A percentile compares a stretch with the other conserved stretches of the same genome.
Evolutionary conservation across 2,797 vertebrate genomes (phyloP).

Genomic region (Liasis olivaceus): DNA sequence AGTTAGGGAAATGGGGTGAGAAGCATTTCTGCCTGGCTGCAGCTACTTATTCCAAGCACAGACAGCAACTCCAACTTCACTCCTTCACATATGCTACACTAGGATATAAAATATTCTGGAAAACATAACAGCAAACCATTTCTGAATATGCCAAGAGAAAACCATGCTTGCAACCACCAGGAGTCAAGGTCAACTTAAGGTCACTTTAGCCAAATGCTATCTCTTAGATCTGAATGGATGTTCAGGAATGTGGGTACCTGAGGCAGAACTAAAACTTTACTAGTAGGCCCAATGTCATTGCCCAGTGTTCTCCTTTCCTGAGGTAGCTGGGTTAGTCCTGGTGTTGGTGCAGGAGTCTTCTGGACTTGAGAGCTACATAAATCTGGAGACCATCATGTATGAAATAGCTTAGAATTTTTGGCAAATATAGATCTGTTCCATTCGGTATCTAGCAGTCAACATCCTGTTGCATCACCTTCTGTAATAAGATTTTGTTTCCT

Average conservation of each 20-base stretch:
- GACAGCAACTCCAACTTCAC: too few species aligned
- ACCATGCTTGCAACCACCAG: too few species aligned
- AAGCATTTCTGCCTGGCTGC: too few species aligned
- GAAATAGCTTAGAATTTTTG: neutral
- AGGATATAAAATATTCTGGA: too few species aligned
- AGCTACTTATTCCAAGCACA: too few species aligned
- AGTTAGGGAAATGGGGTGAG: too few species aligned
- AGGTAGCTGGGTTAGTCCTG: neutral
- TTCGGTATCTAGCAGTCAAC: neutral
- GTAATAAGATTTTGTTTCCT: neutral
- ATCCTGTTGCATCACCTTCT: neutral
- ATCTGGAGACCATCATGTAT: neutral
- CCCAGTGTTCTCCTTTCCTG: neutral
- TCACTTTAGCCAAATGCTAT: neutral
- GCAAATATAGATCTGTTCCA: neutral
- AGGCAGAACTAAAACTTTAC: neutral
- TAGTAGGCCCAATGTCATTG: neutral
- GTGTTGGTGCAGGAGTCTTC: neutral
- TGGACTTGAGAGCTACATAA: neutral
- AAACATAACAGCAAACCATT: too few species aligned
- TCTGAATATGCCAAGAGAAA: too few species aligned
- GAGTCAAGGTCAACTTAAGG: too few species aligned
- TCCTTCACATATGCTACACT: too few species aligned
- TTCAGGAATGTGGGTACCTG: neutral
- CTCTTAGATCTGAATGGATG: neutral